Evolutionary conservation across 2,888 invertebrate genomes (phyloP).

Genomic region (Caenorhabditis afra): DNA sequence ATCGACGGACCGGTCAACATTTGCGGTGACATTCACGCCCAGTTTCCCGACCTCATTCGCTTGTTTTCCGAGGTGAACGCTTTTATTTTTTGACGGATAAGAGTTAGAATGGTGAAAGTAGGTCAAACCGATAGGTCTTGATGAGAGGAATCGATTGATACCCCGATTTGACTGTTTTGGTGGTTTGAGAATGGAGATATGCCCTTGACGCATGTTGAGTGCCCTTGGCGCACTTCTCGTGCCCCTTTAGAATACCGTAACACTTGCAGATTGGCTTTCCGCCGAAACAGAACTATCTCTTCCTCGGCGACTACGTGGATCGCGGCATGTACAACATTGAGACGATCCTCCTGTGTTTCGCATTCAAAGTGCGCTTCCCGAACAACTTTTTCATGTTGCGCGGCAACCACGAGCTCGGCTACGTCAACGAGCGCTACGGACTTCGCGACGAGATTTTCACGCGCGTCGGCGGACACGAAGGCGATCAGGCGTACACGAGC

Average conservation of each 20-base stretch:
- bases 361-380: slow-evolving; percentile 66
- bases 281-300: slow-evolving; percentile 69
- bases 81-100: too few species aligned
- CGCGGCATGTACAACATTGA: slow-evolving; percentile 66
- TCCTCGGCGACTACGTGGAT: slow-evolving; percentile 74
- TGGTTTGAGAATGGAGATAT: too few species aligned
- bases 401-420: slow-evolving; percentile 69
- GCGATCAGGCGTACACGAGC: background rate
- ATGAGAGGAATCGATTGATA: background rate
- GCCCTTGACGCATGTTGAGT: too few species aligned
- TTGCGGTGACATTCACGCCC: slow-evolving; percentile 69
- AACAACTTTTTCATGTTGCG: slow-evolving; percentile 73
- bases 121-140: too few species aligned
- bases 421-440: slow-evolving; percentile 69
- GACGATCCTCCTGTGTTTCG: slow-evolving; percentile 59
- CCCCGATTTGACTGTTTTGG: too few species aligned
- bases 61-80: slow-evolving; percentile 56
- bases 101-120: too few species aligned
- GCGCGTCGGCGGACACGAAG: slow-evolving; percentile 16
- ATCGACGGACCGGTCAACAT: slow-evolving; percentile 63
- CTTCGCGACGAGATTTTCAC: slow-evolving; percentile 66
- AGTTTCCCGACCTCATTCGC: slow-evolving; percentile 65
- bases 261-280: slow-evolving; percentile 70
- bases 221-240: too few species aligned
- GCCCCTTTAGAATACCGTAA: too few species aligned